These are phyloP conservation scores for Listrodromus nycthemerus DNA, from an alignment of 2,888 invertebrate genomes.

Conservation along the genomic window DNA sequence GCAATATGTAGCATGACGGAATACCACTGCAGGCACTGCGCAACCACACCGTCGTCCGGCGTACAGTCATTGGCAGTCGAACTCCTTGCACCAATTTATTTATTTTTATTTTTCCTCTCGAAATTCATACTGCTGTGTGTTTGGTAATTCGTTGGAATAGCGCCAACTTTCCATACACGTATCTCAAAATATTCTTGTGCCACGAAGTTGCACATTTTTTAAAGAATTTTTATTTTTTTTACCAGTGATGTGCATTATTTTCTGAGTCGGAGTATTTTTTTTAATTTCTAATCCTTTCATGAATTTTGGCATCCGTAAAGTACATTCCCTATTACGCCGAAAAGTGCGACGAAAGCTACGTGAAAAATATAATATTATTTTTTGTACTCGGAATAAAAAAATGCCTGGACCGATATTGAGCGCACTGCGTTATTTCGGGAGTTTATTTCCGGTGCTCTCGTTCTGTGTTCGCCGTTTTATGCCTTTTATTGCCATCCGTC, in stretches of 20 bases:
- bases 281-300: background rate
- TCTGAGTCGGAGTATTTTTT: background rate
- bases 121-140: background rate
- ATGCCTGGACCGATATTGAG: too few species aligned
- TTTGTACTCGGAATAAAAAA: too few species aligned
- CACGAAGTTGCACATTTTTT: too few species aligned
- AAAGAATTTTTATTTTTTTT: too few species aligned
- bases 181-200: background rate
- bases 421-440: background rate
- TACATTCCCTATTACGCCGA: background rate
- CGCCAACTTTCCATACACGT: background rate
- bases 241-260: too few species aligned
- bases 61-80: constrained; percentile 39
- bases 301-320: background rate
- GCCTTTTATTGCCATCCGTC: background rate
- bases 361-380: background rate
- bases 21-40: constrained; percentile 61
- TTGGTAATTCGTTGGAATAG: background rate
- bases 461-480: background rate
- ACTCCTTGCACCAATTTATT: constrained; percentile 1
- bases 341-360: background rate
- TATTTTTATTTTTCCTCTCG: background rate
- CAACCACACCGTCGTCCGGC: constrained; percentile 23
- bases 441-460: too few species aligned
- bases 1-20: constrained; percentile 33